These are phyloP conservation scores for Murina feae DNA, from an alignment of 2,113 vertebrate genomes.

Conservation along the genomic window DNA sequence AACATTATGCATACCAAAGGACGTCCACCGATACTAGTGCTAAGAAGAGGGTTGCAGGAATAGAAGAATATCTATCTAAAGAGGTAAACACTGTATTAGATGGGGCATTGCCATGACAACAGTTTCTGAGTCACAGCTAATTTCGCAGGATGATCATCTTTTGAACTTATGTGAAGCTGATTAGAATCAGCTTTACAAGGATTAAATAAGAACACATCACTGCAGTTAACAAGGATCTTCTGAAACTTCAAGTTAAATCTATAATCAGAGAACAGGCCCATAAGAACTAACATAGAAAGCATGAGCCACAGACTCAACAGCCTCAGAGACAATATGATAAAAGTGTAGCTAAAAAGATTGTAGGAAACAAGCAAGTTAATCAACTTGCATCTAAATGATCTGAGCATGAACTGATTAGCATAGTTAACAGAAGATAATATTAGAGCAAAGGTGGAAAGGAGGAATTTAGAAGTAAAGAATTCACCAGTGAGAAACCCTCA, in stretches of 20 bases:
- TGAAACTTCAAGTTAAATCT: conserved; percentile 14
- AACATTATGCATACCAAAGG: not conserved
- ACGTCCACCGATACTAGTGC: not conserved
- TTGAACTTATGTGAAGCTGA: conserved; percentile 44
- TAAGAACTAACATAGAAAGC: conserved; percentile 19
- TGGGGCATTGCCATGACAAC: not conserved
- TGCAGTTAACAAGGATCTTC: conserved; percentile 17
- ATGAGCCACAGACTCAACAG: not conserved
- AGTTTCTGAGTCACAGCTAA: conserved; percentile 1
- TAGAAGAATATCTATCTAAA: not conserved
- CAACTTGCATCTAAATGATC: not conserved
- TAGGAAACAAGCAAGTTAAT: not conserved
- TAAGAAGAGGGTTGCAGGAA: not conserved
- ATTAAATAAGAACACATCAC: conserved; percentile 21
- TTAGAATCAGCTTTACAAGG: conserved; percentile 13
- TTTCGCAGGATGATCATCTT: conserved; percentile 26
- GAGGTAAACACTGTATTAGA: not conserved
- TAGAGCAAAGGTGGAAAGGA: not conserved
- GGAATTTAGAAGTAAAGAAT: not conserved
- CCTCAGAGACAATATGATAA: not conserved
- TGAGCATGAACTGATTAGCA: conserved; percentile 28
- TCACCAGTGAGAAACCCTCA: not conserved
- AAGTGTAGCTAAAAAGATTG: not conserved
- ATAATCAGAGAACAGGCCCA: not conserved
- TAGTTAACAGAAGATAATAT: not conserved